phyloP scores from a whole-genome alignment of 2,113 vertebrate genomes.

The Cricetomys ansorgei region DNA sequence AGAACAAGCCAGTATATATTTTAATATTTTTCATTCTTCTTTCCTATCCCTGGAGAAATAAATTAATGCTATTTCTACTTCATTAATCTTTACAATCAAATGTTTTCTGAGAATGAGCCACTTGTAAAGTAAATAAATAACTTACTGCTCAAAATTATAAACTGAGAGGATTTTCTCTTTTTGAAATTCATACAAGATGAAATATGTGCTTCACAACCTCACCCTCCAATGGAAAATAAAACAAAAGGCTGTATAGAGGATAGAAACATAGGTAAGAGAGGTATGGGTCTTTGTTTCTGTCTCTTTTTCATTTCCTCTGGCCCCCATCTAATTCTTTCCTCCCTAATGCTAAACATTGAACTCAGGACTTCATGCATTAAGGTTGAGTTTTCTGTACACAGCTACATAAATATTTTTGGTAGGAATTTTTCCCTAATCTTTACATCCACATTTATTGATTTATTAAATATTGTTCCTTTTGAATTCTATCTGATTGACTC shows the following conservation, averaged over 20 bases:
- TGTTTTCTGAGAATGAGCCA: not conserved
- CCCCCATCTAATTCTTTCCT: not conserved
- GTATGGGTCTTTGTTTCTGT: not conserved
- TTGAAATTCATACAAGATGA: not conserved
- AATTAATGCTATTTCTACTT: not conserved
- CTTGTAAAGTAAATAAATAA: not conserved
- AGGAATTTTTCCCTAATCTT: not conserved
- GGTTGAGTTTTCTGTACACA: not conserved
- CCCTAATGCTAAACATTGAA: too few relatives aligned
- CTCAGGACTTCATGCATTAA: not conserved
- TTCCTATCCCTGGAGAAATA: not conserved
- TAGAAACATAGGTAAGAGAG: not conserved
- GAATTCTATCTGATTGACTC: not conserved
- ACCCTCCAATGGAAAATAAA: not conserved
- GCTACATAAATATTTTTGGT: not conserved
- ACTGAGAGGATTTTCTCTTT: not conserved
- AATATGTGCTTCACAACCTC: not conserved
- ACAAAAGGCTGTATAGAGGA: not conserved
- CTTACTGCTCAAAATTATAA: not conserved
- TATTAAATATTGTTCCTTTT: not conserved
- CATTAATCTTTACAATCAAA: not conserved
- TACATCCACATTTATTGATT: not conserved
- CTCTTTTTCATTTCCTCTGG: not conserved
- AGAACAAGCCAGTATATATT: not conserved
- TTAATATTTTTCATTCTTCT: not conserved